These are phyloP conservation scores for Tortrix viridana DNA, from an alignment of 2,888 invertebrate genomes.

Conservation along the genomic window DNA sequence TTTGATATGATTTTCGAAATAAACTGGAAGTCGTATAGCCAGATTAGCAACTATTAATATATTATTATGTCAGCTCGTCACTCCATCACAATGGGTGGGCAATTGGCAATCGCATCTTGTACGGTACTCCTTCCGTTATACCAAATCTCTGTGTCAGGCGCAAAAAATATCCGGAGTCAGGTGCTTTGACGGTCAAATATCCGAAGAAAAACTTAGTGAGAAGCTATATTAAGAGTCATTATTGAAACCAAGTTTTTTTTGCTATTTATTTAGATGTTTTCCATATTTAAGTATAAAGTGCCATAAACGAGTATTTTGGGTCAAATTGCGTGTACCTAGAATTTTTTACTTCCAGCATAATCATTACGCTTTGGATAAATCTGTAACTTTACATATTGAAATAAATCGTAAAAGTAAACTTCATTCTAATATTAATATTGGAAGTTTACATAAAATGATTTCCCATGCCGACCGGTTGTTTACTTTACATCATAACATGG, in stretches of 20 bases:
- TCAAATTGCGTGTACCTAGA: too few relatives aligned
- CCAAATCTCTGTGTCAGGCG: slow-evolving; percentile 1
- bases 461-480: slow-evolving; percentile 39
- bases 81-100: slow-evolving; percentile 46
- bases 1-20: background rate
- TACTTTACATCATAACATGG: slow-evolving; percentile 41
- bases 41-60: slow-evolving; percentile 3
- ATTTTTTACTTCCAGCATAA: too few relatives aligned
- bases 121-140: slow-evolving; percentile 47
- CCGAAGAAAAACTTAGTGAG: slow-evolving; percentile 1
- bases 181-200: slow-evolving; percentile 1
- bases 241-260: too few relatives aligned
- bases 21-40: background rate
- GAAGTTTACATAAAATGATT: slow-evolving; percentile 32
- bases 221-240: background rate
- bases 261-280: too few relatives aligned
- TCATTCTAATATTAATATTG: slow-evolving; percentile 12
- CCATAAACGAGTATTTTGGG: too few relatives aligned
- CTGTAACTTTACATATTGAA: background rate
- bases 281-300: too few relatives aligned
- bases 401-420: slow-evolving; percentile 8
- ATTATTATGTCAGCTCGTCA: background rate
- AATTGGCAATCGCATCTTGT: slow-evolving; percentile 55
- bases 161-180: slow-evolving; percentile 22
- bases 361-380: too few relatives aligned